Evolutionary conservation across 2,113 vertebrate genomes (phyloP).

Genomic region (Mastomys coucha): DNA sequence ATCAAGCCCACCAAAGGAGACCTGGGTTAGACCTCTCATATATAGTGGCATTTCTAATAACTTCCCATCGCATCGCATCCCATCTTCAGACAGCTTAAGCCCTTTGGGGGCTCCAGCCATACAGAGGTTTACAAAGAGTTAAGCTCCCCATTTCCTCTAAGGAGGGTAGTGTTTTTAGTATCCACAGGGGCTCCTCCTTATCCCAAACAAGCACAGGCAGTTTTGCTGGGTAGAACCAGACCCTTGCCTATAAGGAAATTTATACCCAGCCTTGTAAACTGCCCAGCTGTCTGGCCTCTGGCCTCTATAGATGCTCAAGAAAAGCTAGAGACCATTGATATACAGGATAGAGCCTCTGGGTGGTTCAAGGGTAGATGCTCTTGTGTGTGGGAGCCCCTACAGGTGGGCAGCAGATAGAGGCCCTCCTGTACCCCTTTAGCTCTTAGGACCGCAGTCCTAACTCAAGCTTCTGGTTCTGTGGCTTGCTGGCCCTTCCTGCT

Average conservation of each 20-base stretch:
- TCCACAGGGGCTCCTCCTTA: neutral
- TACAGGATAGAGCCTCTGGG: neutral
- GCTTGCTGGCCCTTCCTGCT: neutral
- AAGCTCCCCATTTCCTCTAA: neutral
- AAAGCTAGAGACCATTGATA: neutral
- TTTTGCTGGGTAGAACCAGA: neutral
- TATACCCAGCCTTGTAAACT: neutral
- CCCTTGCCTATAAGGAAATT: neutral
- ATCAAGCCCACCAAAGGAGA: neutral
- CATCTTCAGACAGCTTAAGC: neutral
- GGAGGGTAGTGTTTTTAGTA: neutral
- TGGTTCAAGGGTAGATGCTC: neutral
- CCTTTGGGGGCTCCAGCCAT: neutral
- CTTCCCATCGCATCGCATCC: neutral
- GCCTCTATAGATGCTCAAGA: neutral
- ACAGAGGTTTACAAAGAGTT: neutral
- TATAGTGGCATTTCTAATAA: neutral
- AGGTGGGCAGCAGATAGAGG: neutral
- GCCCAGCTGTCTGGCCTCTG: neutral
- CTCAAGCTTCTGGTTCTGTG: neutral
- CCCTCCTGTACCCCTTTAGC: neutral
- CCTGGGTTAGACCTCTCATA: neutral
- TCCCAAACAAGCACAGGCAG: neutral
- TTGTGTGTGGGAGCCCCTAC: neutral
- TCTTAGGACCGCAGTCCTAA: neutral